Evolutionary conservation across 2,113 vertebrate species (phyloP), one percentile per base, ranked within the genome.

Genomic region (Hippoglossus stenolepis): DNA sequence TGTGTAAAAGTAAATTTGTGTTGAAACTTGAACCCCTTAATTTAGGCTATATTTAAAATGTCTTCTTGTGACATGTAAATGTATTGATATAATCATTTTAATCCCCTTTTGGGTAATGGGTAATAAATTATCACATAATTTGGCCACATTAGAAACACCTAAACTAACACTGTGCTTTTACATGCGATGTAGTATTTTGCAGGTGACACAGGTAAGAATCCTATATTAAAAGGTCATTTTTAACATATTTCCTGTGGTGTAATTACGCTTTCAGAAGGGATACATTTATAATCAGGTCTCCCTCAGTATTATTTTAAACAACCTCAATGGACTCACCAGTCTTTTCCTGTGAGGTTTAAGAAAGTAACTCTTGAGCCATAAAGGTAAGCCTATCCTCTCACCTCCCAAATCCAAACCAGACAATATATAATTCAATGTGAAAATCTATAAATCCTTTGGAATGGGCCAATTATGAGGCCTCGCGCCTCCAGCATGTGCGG

Each of bases 391-490:
- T 85, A 82, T 80, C 77, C 80, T 59, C 45, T 51, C 73, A 75
- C 77, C 59, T 83, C 74, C 62, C n/a, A 75, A 87, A 90, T 84
- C 59, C 74, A 87, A 88, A 89, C 72, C 86, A 89, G 79, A 85
- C 72, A 87, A 82, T 75, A 71, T 83, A 89, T 62, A 89, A 87
- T 80, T 73, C 58, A 83, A 90, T 80, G 80, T 80, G 73, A 88
- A 91, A 89, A 88, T 86, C 70, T 83, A 87, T 87, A 90, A 89
- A 86, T 88, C 83, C 76, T 85, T 80, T 78, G 62, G 79, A 90
- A 77, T 69, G 74, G 69, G 68, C 62, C 66, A 81, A 85, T 89
- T 89, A 89, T 59, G 73, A 77, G 72, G 72, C 62, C 31, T 5
- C 2, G 24, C 75, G 75, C 65, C 59, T 78, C 51, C 51, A 53